These are phyloP conservation scores for Athalia circularis DNA, from an alignment of 2,888 invertebrate genomes.

Conservation along the genomic window DNA sequence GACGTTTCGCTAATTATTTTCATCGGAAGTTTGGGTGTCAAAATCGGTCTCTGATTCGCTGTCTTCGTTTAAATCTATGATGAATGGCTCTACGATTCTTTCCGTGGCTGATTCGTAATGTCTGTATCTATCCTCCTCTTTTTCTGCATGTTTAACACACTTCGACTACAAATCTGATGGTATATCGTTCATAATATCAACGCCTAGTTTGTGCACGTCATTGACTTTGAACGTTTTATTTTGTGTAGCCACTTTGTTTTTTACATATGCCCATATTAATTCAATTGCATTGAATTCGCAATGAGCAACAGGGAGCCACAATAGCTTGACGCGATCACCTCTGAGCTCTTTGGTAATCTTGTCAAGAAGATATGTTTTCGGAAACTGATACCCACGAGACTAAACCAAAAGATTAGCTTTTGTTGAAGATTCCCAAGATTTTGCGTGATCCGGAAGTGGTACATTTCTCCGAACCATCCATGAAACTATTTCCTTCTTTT, in stretches of 20 bases:
- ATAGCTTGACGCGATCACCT: too few relatives aligned
- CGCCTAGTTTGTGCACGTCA: neutral
- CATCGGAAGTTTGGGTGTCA: too few relatives aligned
- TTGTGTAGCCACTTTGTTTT: neutral
- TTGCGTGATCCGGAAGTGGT: conserved; percentile 4
- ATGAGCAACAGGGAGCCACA: conserved; percentile 11
- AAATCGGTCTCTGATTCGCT: too few relatives aligned
- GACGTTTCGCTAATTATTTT: too few relatives aligned
- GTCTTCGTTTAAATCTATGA: too few relatives aligned
- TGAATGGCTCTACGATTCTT: too few relatives aligned
- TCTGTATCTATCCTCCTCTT: too few relatives aligned
- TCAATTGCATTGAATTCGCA: conserved; percentile 20
- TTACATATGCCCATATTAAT: conserved; percentile 7
- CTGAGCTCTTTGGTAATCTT: neutral
- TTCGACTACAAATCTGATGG: too few relatives aligned
- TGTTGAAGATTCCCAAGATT: neutral
- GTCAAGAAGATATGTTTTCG: conserved; percentile 1
- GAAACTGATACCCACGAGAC: neutral
- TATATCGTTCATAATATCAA: neutral
- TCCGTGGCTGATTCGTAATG: too few relatives aligned
- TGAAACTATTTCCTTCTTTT: conserved; percentile 1
- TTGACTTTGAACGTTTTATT: neutral
- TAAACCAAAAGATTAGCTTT: conserved; percentile 5
- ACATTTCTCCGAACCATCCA: conserved; percentile 2
- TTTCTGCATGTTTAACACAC: too few relatives aligned